Conservation (phyloP, 2,113 vertebrate species). For the Cinclus cinclus region DNA sequence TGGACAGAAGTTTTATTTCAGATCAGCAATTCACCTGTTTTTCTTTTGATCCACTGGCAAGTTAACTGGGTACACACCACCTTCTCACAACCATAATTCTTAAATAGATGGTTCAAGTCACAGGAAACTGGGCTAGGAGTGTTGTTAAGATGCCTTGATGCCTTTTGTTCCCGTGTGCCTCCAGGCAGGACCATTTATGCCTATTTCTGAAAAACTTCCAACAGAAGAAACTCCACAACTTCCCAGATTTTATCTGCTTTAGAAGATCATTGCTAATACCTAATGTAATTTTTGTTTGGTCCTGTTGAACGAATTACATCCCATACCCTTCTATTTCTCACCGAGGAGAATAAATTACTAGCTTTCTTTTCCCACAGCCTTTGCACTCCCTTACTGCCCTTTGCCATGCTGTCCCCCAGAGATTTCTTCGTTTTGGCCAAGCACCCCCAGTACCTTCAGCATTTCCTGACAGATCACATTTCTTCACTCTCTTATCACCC, state of each 20-base stretch:
- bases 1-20: not conserved
- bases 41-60: not conserved
- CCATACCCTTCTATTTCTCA: not conserved
- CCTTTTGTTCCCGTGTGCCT: not conserved
- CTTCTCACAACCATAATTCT: not conserved
- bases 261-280: not conserved
- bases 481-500: not conserved
- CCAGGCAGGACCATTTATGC: not conserved
- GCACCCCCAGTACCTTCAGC: not conserved
- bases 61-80: not conserved
- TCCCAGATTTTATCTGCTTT: not conserved
- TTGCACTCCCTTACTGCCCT: not conserved
- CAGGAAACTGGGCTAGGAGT: not conserved
- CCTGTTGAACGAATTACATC: not conserved
- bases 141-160: not conserved
- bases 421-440: not conserved
- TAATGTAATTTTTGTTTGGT: not conserved
- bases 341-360: not conserved
- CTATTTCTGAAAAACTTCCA: not conserved
- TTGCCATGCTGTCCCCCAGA: not conserved
- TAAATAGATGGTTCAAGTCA: not conserved
- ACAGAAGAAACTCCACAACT: not conserved
- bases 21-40: not conserved
- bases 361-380: not conserved
- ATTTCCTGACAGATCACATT: not conserved